A percentile compares a stretch with the other conserved stretches of the same genome.
Conservation (phyloP, 2,888 invertebrate genomes). For the Orthosia gothica region DNA sequence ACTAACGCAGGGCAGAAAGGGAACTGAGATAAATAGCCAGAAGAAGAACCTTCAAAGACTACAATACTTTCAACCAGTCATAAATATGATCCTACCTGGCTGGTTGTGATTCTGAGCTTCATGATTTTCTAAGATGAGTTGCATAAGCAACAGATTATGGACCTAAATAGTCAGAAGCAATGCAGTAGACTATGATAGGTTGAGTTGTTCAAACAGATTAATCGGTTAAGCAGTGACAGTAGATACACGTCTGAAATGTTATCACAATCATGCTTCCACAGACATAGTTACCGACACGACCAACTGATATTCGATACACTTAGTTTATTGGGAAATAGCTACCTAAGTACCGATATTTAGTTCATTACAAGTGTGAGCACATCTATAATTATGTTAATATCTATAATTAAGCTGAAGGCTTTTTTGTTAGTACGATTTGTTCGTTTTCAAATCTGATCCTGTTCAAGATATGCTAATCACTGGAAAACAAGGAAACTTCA, state of each 20-base stretch:
- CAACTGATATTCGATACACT: slow-evolving; percentile 60
- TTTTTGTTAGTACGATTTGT: too few relatives aligned
- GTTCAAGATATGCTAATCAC: too few relatives aligned
- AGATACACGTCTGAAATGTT: slow-evolving; percentile 11
- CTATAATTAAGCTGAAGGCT: too few relatives aligned
- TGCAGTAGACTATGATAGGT: not conserved
- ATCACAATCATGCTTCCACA: slow-evolving; percentile 46
- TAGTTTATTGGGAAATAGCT: slow-evolving; percentile 63
- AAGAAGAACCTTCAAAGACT: not conserved
- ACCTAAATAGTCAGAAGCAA: slow-evolving; percentile 12
- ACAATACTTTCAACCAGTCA: not conserved
- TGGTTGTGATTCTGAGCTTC: not conserved
- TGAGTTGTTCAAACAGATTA: slow-evolving; percentile 16
- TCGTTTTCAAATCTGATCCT: too few relatives aligned
- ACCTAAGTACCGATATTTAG: not conserved
- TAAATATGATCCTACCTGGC: not conserved
- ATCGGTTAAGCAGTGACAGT: slow-evolving; percentile 16
- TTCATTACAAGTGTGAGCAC: slow-evolving; percentile 7
- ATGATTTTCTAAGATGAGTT: not conserved
- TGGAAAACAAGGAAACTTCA: too few relatives aligned
- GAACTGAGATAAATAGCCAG: not conserved
- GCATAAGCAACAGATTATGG: not conserved
- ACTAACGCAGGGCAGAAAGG: not conserved
- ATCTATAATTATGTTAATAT: not conserved
- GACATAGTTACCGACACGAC: slow-evolving; percentile 57